Percentiles rank a stretch among this genome's conserved stretches.
Conservation (phyloP, 2,797 vertebrate species). For the Tokudaia muenninki region DNA sequence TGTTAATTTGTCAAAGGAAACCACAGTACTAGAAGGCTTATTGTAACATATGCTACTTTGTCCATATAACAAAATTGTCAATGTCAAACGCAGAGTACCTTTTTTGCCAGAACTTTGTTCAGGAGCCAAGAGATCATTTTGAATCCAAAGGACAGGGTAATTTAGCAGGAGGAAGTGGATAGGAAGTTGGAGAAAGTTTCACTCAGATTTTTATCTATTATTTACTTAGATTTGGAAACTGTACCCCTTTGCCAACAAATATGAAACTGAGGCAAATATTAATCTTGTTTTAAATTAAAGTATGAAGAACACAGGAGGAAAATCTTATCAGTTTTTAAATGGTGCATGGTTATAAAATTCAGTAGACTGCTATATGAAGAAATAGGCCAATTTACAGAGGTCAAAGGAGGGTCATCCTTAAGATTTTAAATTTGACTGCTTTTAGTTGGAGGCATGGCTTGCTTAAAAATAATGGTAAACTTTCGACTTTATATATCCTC, state of each 20-base stretch:
- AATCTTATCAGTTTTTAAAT: too few species aligned
- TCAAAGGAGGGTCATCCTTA: too few species aligned
- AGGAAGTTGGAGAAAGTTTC: neutral
- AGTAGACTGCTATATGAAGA: too few species aligned
- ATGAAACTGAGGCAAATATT: neutral
- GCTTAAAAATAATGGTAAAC: too few species aligned
- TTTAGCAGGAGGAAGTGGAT: neutral
- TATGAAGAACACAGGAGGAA: neutral
- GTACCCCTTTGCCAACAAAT: neutral
- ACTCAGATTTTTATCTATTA: conserved; percentile 20
- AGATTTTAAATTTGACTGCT: too few species aligned
- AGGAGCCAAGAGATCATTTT: neutral
- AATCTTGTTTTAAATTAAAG: neutral
- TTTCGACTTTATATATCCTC: too few species aligned
- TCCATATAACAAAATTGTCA: conserved; percentile 10
- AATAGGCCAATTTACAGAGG: too few species aligned
- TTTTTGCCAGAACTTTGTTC: neutral
- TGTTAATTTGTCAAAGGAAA: conserved; percentile 43
- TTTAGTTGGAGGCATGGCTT: too few species aligned
- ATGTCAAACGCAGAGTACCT: neutral
- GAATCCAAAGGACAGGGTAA: neutral
- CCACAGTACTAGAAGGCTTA: neutral
- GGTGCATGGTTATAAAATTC: too few species aligned
- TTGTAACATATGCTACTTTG: neutral
- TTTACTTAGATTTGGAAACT: neutral